Percentiles rank a stretch among this genome's conserved stretches.
Evolutionary conservation across 2,888 invertebrate species (phyloP).

Genomic region (Drosophila prostipennis): DNA sequence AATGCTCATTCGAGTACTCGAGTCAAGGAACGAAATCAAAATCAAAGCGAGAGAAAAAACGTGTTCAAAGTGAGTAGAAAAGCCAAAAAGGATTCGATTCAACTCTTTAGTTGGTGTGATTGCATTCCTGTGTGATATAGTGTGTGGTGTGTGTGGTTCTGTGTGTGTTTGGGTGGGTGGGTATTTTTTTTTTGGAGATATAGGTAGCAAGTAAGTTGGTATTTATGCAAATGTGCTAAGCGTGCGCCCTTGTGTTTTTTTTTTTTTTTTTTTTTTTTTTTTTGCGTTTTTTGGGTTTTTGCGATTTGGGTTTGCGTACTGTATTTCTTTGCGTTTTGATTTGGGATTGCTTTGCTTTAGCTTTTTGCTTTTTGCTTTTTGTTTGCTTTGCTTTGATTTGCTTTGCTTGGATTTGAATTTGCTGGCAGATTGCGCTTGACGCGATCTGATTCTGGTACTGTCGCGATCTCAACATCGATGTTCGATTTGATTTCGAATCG

Average conservation of each 20-base stretch:
- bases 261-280: conserved; percentile 34
- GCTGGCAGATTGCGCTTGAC: conserved; percentile 50
- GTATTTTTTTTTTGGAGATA: conserved; percentile 5
- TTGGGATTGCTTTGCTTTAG: conserved; percentile 42
- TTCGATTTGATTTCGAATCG: conserved; percentile 61
- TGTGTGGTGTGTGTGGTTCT: conserved; percentile 25
- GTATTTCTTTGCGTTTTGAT: conserved; percentile 42
- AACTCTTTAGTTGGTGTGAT: conserved; percentile 25
- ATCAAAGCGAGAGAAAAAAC: conserved; percentile 47
- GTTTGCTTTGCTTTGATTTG: conserved; percentile 51
- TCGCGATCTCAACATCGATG: conserved; percentile 59
- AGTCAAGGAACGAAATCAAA: conserved; percentile 42
- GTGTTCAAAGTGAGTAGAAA: conserved; percentile 44
- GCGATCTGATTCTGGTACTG: conserved; percentile 48
- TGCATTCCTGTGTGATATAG: conserved; percentile 37
- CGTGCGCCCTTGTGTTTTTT: conserved; percentile 61
- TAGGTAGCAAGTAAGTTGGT: conserved; percentile 38
- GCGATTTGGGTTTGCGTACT: conserved; percentile 32
- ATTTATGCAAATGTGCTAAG: conserved; percentile 72
- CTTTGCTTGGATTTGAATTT: conserved; percentile 65
- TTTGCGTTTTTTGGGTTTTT: conserved; percentile 18
- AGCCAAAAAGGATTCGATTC: conserved; percentile 42
- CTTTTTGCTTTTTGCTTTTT: conserved; percentile 29
- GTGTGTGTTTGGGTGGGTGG: conserved; percentile 37
- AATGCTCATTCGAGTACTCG: conserved; percentile 69